phyloP scores from a whole-genome alignment of 2,888 invertebrate genomes.

The Heliconius aoede region DNA sequence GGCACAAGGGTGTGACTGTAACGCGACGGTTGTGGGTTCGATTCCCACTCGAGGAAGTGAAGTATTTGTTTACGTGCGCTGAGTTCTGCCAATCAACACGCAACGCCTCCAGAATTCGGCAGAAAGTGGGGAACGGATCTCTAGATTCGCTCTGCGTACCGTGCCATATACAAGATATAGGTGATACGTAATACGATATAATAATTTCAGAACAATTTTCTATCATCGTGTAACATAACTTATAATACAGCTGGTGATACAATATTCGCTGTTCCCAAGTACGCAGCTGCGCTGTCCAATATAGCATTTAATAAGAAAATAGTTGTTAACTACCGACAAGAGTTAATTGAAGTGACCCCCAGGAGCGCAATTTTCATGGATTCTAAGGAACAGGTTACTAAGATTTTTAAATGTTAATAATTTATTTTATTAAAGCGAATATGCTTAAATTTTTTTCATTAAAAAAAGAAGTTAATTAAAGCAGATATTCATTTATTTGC shows the following conservation, averaged over 20 bases:
- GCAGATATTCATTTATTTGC: too few relatives aligned
- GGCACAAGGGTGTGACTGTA: too few relatives aligned
- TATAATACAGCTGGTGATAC: conserved; percentile 93
- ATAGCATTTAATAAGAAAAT: conserved; percentile 88
- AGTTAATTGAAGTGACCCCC: conserved; percentile 89
- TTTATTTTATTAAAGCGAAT: not conserved
- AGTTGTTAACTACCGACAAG: conserved; percentile 87
- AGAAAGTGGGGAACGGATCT: too few relatives aligned
- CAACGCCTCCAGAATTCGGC: too few relatives aligned
- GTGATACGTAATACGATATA: too few relatives aligned
- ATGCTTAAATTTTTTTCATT: not conserved
- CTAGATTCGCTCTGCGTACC: too few relatives aligned
- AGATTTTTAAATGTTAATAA: not conserved
- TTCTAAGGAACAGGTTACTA: conserved; percentile 74
- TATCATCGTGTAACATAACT: conserved; percentile 87
- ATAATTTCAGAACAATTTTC: conserved; percentile 84
- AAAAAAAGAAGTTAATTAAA: too few relatives aligned
- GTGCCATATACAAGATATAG: too few relatives aligned
- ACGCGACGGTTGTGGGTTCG: too few relatives aligned
- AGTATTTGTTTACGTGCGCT: too few relatives aligned
- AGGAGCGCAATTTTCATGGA: conserved; percentile 91
- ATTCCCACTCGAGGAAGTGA: too few relatives aligned
- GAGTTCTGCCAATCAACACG: too few relatives aligned
- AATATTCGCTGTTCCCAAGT: conserved; percentile 95
- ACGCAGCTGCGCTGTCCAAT: conserved; percentile 90